These are phyloP conservation scores for Esox niger DNA, from an alignment of 2,113 vertebrate genomes.

Conservation along the genomic window DNA sequence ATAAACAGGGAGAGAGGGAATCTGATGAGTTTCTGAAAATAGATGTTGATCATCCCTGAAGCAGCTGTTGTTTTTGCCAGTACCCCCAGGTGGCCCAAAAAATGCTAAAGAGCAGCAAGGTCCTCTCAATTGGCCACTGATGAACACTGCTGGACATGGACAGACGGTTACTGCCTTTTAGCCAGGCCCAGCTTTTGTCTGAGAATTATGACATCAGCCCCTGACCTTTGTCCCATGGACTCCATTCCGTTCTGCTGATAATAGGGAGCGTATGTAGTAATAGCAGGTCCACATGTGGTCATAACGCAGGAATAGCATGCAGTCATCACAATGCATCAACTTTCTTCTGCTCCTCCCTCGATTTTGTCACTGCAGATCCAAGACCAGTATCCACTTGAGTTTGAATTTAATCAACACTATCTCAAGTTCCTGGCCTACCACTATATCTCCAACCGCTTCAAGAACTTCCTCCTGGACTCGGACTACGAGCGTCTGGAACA, in stretches of 20 bases:
- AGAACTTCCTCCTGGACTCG: conserved; percentile 97
- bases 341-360: conserved; percentile 8
- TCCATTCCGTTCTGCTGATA: conserved; percentile 47
- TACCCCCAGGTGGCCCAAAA: conserved; percentile 87
- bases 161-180: conserved; percentile 42
- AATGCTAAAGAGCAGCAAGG: conserved; percentile 38
- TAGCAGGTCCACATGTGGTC: conserved; percentile 13
- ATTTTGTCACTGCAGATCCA: conserved; percentile 77
- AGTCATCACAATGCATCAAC: conserved; percentile 26
- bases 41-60: conserved; percentile 86
- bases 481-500: conserved; percentile 97
- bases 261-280: conserved; percentile 33
- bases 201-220: conserved; percentile 56
- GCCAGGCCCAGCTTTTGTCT: conserved; percentile 47
- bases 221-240: conserved; percentile 37
- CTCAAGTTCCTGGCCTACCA: conserved; percentile 98
- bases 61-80: conserved; percentile 95
- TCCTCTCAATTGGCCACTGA: conserved; percentile 10
- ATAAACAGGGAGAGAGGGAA: conserved; percentile 72
- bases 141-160: conserved; percentile 45
- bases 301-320: conserved; percentile 15
- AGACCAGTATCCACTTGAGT: conserved; percentile 91
- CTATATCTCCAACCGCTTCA: conserved; percentile 95
- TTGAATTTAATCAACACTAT: conserved; percentile 99
- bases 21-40: conserved; percentile 79